Base-by-base conservation (phyloP, 2,888 invertebrate species). In the Nymphalis polychloros region DNA sequence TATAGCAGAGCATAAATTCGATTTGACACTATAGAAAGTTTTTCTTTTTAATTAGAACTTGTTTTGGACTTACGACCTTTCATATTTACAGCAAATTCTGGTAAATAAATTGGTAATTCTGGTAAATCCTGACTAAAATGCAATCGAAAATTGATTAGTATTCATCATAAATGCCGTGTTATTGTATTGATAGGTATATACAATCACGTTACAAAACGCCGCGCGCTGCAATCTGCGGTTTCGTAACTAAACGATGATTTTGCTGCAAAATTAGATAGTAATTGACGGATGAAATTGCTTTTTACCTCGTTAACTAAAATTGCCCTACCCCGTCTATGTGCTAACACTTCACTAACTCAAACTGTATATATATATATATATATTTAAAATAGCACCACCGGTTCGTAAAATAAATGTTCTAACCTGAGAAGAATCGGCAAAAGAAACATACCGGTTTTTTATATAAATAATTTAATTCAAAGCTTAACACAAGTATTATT, bases 191-290 rank as follows among this genome's bases (percentile, higher is more conserved):
- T 41, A 41, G 41, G 41, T 41, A 41, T 13, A 27, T 27, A 60
- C 55, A 66, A 68, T 20, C 63, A 63, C 20, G 63, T 69, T 69
- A 66, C 68, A 68, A 55, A 60, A 63, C 49, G 27, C 10, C 41
- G 27, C 23, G 59, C 59, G 60, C 68, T 61, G 68, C 68, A 66
- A 65, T 66, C 57, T 68, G 68, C 57, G 71, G 71, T 71, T 71
- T 71, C 63, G 68, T 66, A 67, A 66, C 71, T 61, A 66, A 69
- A 60, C 66, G 50, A 71, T 68, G 55, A 63, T 71, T 67, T 68
- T 50, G 59, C 57, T 64, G 63, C 65, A 53, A 63, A 72, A 71
- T 72, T 69, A 67, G 67, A 50, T 62, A 63, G 53, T 67, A 73
- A 71, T 69, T 69, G 64, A 59, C 67, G 50, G 62, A 55, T 50